Evolutionary conservation across 2,113 vertebrate species (phyloP).

Genomic region (Vulpes ferrilata): DNA sequence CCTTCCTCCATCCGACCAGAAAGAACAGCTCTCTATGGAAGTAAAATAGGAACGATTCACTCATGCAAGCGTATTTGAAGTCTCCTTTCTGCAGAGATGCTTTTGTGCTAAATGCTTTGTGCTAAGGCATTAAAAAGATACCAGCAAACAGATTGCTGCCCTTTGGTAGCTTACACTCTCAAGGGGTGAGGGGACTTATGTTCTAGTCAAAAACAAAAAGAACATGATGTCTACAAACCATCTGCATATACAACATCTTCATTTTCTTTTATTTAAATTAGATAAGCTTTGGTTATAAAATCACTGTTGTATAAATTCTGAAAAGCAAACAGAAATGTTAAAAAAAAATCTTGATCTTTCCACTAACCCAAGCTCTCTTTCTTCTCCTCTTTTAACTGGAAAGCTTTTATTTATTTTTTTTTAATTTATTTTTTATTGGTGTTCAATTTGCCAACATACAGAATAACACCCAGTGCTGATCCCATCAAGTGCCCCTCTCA

Average conservation of each 20-base stretch:
- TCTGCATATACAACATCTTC: too few relatives aligned
- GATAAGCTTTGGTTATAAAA: neutral
- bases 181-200: too few relatives aligned
- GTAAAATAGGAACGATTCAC: neutral
- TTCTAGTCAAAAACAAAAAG: neutral
- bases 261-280: constrained; percentile 26
- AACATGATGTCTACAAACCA: too few relatives aligned
- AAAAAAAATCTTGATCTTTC: neutral
- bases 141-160: neutral
- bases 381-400: neutral
- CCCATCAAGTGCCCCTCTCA: too few relatives aligned
- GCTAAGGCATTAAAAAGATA: too few relatives aligned
- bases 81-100: neutral
- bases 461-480: too few relatives aligned
- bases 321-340: neutral
- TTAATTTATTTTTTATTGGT: too few relatives aligned
- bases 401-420: neutral
- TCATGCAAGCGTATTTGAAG: neutral
- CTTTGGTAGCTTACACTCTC: neutral
- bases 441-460: too few relatives aligned
- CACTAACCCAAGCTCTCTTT: neutral
- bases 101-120: neutral
- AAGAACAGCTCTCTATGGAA: neutral
- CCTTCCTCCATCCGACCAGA: neutral
- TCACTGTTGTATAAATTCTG: neutral